Base-by-base conservation (phyloP, 2,113 vertebrate genomes). In the Scolopax mira region DNA sequence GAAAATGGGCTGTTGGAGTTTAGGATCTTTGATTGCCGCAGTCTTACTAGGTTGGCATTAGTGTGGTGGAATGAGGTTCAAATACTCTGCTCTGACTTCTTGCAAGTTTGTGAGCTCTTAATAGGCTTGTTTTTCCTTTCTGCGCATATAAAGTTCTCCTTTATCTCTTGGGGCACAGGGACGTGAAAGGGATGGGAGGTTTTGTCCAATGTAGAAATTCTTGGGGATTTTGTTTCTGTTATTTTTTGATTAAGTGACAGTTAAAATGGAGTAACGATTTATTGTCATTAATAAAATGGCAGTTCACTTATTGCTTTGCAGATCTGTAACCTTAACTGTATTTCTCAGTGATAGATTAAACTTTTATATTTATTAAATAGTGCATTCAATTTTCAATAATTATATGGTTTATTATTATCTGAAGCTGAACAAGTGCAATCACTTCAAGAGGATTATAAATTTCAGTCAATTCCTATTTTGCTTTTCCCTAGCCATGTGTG, bases 141-240 rank as follows among this genome's bases (percentile, higher is more conserved):
- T 57, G 27, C 21, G 16, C 4, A 4, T 23, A 21, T 70, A 1
- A 70, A 62, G 11, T 21, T 70, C 11, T 33, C 13, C 10, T 51
- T 65, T 42, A 42, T 42, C 41, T 77, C 4, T 9, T 18, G 5
- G 9, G 7, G 5, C 1, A 1, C 1, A 6, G 2, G 1, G 5
- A 19, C 3, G 17, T 61, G 52, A 61, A 48, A 54, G 51, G 8
- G 2, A 48, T 5, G 33, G 7, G 22, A 75, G 3, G 3, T 18
- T 86, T 77, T 84, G 13, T 69, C 57, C 2, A 4, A 0, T 42
- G 5, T 8, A n/a, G 60, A 52, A 69, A 4, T 61, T 81, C 27
- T 58, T 35, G 24, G 5, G 7, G 14, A 7, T 67, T 82, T 87
- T 86, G 18, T 87, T 80, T 87, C 30, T 57, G 11, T 83, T 65